Conservation (phyloP, 2,113 vertebrate species). For the Pontoporia blainvillei region DNA sequence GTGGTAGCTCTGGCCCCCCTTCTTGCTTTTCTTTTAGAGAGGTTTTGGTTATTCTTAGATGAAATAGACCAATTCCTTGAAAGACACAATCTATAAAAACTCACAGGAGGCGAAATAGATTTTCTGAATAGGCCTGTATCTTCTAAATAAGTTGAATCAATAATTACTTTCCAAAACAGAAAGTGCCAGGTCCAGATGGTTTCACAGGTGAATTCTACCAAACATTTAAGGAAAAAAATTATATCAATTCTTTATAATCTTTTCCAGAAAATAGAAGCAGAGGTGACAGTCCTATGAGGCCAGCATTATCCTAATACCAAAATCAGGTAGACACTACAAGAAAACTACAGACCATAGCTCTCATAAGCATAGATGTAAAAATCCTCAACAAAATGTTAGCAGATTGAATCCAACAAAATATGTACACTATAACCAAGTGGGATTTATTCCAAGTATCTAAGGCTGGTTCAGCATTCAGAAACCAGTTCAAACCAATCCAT, state of each 20-base stretch:
- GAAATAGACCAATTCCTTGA: neutral
- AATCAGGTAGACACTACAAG: neutral
- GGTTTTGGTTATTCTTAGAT: neutral
- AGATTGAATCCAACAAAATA: neutral
- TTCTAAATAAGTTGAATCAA: neutral
- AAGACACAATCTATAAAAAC: neutral
- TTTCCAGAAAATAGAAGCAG: neutral
- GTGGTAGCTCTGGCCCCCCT: neutral
- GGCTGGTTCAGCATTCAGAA: neutral
- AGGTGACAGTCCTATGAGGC: neutral
- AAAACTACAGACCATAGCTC: neutral
- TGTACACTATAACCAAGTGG: neutral
- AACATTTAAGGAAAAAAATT: neutral
- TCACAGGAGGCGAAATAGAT: neutral
- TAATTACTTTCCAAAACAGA: neutral
- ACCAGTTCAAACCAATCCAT: neutral
- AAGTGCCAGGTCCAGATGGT: neutral
- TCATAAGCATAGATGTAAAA: neutral
- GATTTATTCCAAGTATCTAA: neutral
- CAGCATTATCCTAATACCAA: neutral
- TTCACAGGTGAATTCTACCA: neutral
- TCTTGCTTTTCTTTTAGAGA: neutral
- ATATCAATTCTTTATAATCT: neutral
- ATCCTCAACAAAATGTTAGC: neutral
- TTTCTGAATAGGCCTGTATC: neutral